phyloP scores from a whole-genome alignment of 2,888 invertebrate species.

The Himalopsyche anomala region DNA sequence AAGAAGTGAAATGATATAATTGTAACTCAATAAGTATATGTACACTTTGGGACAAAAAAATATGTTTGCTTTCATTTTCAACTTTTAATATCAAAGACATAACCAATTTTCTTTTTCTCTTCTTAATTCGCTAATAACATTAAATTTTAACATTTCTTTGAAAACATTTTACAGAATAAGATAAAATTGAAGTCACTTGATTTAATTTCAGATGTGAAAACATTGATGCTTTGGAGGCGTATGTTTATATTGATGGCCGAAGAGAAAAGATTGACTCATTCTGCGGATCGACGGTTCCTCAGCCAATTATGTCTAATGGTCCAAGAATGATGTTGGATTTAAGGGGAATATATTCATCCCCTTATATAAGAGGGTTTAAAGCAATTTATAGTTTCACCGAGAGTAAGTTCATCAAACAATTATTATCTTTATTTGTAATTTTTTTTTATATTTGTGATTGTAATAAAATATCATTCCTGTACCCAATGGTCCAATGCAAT shows the following conservation, averaged over 20 bases:
- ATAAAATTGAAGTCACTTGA: not conserved
- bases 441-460: too few species aligned
- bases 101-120: too few species aligned
- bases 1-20: too few species aligned
- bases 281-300: constrained; percentile 89
- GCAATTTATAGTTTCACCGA: constrained; percentile 92
- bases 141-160: too few species aligned
- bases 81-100: too few species aligned
- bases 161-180: too few species aligned
- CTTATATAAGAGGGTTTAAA: constrained; percentile 89
- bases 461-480: too few species aligned
- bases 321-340: constrained; percentile 92
- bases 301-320: constrained; percentile 95
- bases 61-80: too few species aligned
- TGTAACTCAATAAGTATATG: too few species aligned
- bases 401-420: constrained; percentile 80
- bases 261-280: constrained; percentile 92
- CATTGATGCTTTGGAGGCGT: constrained; percentile 88
- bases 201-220: constrained; percentile 82
- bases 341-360: constrained; percentile 85
- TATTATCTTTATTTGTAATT: constrained; percentile 4
- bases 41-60: too few species aligned
- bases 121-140: too few species aligned
- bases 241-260: constrained; percentile 88
- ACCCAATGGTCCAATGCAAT: too few species aligned